Base-by-base conservation (phyloP, 2,888 invertebrate genomes). In the Scaptomyza reducta region DNA sequence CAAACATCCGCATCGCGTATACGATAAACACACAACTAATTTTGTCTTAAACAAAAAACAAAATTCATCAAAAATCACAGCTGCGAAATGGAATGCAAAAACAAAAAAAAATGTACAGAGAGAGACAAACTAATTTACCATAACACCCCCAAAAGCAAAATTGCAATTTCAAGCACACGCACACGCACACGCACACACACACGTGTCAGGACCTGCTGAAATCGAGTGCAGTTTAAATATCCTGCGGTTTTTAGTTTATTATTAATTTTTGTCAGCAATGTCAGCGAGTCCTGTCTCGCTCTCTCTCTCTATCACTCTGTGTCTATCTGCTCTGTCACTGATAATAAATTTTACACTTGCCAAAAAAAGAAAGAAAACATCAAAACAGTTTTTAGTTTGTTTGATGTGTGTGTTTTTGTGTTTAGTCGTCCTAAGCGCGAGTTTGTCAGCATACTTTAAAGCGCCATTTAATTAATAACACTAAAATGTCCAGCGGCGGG, bases 191-290 rank as follows among this genome's bases (percentile, higher is more conserved):
- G 42, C 38, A 42, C 11, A 49, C 11, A 53, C 16, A 47, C 18
- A 61, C 14, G 16, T 46, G 42, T 46, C 31, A 27, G 14, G 44
- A 51, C 41, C 44, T 16, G 31, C 63, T 40, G 16, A 40, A 62
- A 85, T 79, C 75, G 84, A 88, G 84, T 80, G 84, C 65, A 73
- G 71, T 77, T 81, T 84, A 88, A 87, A 88, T 88, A 88, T 74
- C 74, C 87, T 76, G 84, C 74, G 87, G 87, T 74, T 85, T 85
- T 87, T 79, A 85, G 79, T 87, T 79, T 87, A 87, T 85, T 85
- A 88, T 82, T 82, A 87, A 88, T 84, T 85, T 88, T 85, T 88
- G 85, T 70, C 78, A 86, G 62, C 76, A 59, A 65, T 40, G 53
- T 64, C 54, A 40, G 54, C 22, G 66, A 65, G 51, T 71, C 40